Conservation (phyloP, 2,797 vertebrate genomes). For the Enoplosus armatus region DNA sequence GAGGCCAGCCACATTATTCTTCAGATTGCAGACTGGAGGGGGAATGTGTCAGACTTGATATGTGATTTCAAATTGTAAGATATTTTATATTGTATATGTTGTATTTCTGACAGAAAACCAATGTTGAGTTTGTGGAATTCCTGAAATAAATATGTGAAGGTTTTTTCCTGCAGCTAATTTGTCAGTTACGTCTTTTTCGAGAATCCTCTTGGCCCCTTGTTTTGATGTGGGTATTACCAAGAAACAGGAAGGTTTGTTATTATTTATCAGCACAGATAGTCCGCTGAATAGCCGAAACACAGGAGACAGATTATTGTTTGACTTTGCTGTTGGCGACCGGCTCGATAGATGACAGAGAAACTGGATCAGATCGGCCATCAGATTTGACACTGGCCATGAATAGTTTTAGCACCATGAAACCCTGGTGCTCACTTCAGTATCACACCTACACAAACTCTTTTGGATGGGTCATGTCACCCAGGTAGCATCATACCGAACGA, state of each 20-base stretch:
- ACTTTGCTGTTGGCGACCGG: conserved; percentile 28
- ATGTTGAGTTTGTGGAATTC: conserved; percentile 48
- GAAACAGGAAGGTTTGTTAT: conserved; percentile 2
- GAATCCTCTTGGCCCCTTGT: conserved; percentile 2
- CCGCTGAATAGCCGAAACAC: conserved; percentile 15
- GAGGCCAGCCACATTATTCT: conserved; percentile 57
- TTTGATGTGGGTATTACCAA: conserved; percentile 17
- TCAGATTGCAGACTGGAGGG: conserved; percentile 47
- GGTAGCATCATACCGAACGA: conserved; percentile 40
- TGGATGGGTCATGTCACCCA: conserved; percentile 24
- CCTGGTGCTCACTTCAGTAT: conserved; percentile 17
- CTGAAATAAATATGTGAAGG: conserved; percentile 27
- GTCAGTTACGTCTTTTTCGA: conserved; percentile 30
- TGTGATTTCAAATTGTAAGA: conserved; percentile 62
- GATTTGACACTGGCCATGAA: conserved; percentile 37
- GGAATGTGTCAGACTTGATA: conserved; percentile 60
- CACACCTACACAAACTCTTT: conserved; percentile 26
- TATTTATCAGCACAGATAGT: conserved; percentile 25
- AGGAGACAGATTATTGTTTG: conserved; percentile 29
- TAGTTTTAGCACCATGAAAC: conserved; percentile 38
- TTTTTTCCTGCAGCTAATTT: conserved; percentile 44
- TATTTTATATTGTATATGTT: conserved; percentile 38
- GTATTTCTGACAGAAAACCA: conserved; percentile 56
- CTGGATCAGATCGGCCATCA: conserved; percentile 46
- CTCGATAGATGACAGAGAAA: conserved; percentile 39